Evolutionary conservation across 2,888 invertebrate species (phyloP).

Genomic region (Amiota mariae): DNA sequence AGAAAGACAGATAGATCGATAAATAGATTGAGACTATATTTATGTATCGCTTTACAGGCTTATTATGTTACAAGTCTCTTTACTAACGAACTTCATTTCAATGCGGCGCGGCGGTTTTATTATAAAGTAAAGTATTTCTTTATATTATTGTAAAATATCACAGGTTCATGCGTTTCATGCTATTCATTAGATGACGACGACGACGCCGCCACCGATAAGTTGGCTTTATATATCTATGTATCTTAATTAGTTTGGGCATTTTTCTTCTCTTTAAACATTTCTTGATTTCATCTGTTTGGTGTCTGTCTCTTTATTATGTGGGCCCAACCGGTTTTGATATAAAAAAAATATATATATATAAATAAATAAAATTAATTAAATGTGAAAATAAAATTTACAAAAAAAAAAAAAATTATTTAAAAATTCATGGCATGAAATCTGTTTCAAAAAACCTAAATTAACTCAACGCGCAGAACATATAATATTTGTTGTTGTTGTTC

Average conservation of each 20-base stretch:
- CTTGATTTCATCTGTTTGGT: background rate
- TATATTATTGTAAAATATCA: background rate
- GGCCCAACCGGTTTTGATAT: constrained; percentile 23
- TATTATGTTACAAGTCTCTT: too few species aligned
- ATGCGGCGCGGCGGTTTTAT: too few species aligned
- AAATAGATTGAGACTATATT: too few species aligned
- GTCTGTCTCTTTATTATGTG: background rate
- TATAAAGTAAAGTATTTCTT: background rate
- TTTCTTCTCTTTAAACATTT: too few species aligned
- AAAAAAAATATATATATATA: constrained; percentile 30
- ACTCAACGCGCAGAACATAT: too few species aligned
- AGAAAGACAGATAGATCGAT: too few species aligned
- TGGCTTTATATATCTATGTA: constrained; percentile 58
- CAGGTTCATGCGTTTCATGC: constrained; percentile 36
- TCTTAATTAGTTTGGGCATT: constrained; percentile 58
- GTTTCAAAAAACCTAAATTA: too few species aligned
- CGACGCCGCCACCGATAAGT: constrained; percentile 43
- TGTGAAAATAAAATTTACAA: constrained; percentile 53
- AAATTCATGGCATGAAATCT: too few species aligned
- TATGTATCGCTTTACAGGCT: too few species aligned
- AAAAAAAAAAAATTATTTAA: constrained; percentile 51
- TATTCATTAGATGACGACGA: constrained; percentile 42
- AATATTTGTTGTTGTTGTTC: too few species aligned
- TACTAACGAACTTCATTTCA: too few species aligned
- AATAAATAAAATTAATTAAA: constrained; percentile 59